A percentile compares a stretch with the other conserved stretches of the same genome.
Evolutionary conservation across 2,113 vertebrate species (phyloP).

Genomic region (Heterotilapia buettikoferi): DNA sequence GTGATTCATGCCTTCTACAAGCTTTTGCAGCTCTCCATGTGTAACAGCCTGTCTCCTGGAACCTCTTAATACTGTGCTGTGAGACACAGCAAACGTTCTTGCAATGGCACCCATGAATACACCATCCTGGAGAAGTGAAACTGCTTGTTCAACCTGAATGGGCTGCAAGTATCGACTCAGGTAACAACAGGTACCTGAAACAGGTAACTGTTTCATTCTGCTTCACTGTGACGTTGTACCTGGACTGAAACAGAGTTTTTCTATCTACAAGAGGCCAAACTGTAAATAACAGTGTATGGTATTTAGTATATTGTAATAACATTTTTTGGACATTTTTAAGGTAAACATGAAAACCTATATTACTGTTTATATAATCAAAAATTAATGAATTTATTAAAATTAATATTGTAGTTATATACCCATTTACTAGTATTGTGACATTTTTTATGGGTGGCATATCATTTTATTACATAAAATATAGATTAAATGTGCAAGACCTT

Average conservation of each 20-base stretch:
- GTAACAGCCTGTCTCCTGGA: background rate
- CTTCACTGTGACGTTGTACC: background rate
- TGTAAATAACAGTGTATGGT: accelerated
- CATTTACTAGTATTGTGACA: background rate
- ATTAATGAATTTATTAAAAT: background rate
- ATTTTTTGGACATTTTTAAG: accelerated
- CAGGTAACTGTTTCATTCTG: background rate
- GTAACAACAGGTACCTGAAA: background rate
- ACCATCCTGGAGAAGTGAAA: background rate
- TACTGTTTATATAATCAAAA: background rate
- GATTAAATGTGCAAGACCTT: background rate
- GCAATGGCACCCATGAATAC: background rate
- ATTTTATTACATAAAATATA: background rate
- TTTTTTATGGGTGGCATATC: background rate
- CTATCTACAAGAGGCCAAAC: background rate
- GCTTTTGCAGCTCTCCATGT: background rate
- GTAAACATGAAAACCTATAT: background rate
- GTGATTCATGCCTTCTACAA: background rate
- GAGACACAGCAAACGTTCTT: background rate
- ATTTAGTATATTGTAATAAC: background rate
- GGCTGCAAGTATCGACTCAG: background rate
- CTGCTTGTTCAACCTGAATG: background rate
- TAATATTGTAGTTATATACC: background rate
- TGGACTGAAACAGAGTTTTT: background rate
- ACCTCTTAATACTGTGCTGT: background rate